These are phyloP conservation scores for Polydrusus tereticollis DNA, from an alignment of 2,888 invertebrate genomes.

Conservation along the genomic window DNA sequence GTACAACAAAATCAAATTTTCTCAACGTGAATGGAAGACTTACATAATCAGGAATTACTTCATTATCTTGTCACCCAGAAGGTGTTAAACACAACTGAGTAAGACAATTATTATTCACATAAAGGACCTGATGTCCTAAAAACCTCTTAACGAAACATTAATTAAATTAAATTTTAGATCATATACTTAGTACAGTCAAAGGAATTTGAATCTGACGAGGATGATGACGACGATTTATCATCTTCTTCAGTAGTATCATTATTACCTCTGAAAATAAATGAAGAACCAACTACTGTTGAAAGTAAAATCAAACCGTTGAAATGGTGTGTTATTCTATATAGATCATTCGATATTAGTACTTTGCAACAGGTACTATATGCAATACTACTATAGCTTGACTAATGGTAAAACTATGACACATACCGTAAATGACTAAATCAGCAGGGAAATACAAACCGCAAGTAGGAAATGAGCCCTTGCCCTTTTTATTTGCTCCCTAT, in stretches of 20 bases:
- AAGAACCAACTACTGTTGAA: neutral
- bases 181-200: slow-evolving; percentile 41
- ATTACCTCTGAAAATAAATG: neutral
- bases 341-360: neutral
- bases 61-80: too few species aligned
- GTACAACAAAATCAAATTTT: too few species aligned
- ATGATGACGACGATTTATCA: slow-evolving; percentile 3
- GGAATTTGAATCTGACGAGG: slow-evolving; percentile 34
- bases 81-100: too few species aligned
- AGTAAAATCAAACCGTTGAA: slow-evolving; percentile 9
- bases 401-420: neutral
- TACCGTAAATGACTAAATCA: neutral
- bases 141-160: too few species aligned
- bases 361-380: neutral
- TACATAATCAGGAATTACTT: too few species aligned
- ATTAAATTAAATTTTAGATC: too few species aligned
- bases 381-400: neutral
- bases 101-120: too few species aligned
- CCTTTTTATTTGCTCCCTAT: neutral
- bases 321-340: too few species aligned
- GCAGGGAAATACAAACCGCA: slow-evolving; percentile 7
- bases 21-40: too few species aligned
- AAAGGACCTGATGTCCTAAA: too few species aligned
- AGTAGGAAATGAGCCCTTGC: neutral
- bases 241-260: neutral